A percentile compares a stretch with the other conserved stretches of the same genome.
Evolutionary conservation across 2,888 invertebrate genomes (phyloP).

Genomic region (Yponomeuta sedellus): DNA sequence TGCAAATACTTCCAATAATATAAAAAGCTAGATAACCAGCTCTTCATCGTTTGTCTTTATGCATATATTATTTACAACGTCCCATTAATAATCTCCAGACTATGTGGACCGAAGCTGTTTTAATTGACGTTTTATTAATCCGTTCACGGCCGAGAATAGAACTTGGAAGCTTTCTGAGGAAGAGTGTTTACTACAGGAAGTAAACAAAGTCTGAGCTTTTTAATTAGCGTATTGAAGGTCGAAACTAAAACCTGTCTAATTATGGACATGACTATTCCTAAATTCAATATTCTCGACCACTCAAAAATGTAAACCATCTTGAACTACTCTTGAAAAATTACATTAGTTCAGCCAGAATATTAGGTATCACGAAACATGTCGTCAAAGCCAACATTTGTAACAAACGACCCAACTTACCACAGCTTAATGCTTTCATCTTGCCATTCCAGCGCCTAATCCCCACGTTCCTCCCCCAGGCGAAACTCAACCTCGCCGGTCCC

Average conservation of each 20-base stretch:
- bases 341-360: too few species aligned
- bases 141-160: neutral
- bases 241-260: too few species aligned
- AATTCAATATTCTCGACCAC: too few species aligned
- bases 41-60: neutral
- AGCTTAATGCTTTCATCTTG: too few species aligned
- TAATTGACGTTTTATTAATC: constrained; percentile 1
- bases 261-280: too few species aligned
- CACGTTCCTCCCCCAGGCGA: neutral
- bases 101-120: neutral
- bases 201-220: neutral
- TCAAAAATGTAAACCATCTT: too few species aligned
- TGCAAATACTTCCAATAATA: neutral
- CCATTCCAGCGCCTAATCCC: neutral
- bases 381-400: too few species aligned
- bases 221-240: too few species aligned
- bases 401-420: too few species aligned
- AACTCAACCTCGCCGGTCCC: constrained; percentile 31
- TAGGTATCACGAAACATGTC: too few species aligned
- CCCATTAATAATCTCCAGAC: neutral
- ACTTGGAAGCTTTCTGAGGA: neutral
- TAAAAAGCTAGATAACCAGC: neutral
- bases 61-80: neutral
- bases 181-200: neutral
- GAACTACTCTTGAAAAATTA: too few species aligned